Evolutionary conservation across 37 sponge, comb jelly and placozoan species (phyloP).

Genomic region (Halichondria panicea): DNA sequence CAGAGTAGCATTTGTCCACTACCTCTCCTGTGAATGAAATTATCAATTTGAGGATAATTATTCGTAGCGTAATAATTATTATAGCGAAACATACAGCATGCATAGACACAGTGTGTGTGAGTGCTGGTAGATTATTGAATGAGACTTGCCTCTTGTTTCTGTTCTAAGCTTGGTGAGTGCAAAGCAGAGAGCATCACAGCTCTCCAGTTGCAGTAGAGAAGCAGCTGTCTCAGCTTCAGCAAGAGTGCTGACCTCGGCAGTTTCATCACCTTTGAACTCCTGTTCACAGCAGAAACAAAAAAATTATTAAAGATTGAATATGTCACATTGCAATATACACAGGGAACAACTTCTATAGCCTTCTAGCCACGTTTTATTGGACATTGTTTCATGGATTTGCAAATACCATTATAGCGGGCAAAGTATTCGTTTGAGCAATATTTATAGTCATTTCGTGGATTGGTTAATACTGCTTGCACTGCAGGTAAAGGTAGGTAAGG

Average conservation of each 20-base stretch:
- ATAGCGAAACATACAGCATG: too few relatives aligned
- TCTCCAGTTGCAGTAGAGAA: conserved; percentile 33
- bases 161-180: conserved; percentile 70
- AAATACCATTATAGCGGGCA: too few relatives aligned
- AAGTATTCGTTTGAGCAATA: too few relatives aligned
- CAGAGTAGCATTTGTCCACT: conserved; percentile 67
- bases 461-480: too few relatives aligned
- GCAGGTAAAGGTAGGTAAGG: too few relatives aligned
- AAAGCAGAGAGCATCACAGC: conserved; percentile 44
- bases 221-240: conserved; percentile 22
- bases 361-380: not conserved
- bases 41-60: too few relatives aligned
- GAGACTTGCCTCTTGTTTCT: conserved; percentile 48
- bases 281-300: not conserved
- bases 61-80: too few relatives aligned
- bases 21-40: conserved; percentile 52
- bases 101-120: too few relatives aligned
- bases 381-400: too few relatives aligned
- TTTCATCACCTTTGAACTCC: conserved; percentile 63
- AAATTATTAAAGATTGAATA: not conserved
- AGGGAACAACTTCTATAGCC: not conserved
- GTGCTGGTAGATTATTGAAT: too few relatives aligned
- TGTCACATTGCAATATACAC: not conserved
- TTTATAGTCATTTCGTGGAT: too few relatives aligned
- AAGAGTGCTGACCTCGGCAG: conserved; percentile 27